Conservation (phyloP, 2,113 vertebrate species). For the Ctenomys sociabilis region DNA sequence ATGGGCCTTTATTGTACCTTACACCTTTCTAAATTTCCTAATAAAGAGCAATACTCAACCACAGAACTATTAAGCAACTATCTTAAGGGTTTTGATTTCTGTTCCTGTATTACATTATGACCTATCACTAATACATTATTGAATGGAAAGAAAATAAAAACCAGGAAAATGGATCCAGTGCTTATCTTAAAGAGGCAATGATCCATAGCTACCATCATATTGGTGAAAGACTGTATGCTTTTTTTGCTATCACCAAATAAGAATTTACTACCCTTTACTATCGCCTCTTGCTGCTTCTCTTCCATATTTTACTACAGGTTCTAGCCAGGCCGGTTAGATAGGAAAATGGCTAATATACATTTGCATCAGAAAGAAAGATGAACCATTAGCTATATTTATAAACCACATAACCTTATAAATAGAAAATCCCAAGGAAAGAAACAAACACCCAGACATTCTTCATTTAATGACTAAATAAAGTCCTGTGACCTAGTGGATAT, state of each 20-base stretch:
- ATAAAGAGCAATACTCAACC: background rate
- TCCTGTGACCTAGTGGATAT: background rate
- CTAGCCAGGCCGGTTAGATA: background rate
- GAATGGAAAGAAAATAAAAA: slow-evolving; percentile 25
- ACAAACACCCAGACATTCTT: background rate
- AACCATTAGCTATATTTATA: background rate
- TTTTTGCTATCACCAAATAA: background rate
- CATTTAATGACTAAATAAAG: background rate
- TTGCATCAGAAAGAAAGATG: background rate
- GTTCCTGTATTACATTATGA: background rate
- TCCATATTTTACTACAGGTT: background rate
- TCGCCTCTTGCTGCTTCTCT: background rate
- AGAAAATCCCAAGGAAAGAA: slow-evolving; percentile 32
- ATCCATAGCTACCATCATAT: background rate
- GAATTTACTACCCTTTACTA: too few relatives aligned
- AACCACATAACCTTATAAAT: background rate
- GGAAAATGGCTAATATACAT: background rate
- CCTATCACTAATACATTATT: background rate
- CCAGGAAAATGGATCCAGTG: background rate
- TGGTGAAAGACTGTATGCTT: background rate
- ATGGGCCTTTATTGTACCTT: background rate
- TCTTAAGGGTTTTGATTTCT: slow-evolving; percentile 19
- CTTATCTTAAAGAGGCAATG: background rate
- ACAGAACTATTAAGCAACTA: background rate
- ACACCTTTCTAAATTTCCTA: background rate